A percentile compares a stretch with the other conserved stretches of the same genome.
Evolutionary conservation across 2,797 vertebrate species (phyloP).

Genomic region (Alcedo quadribrachys): DNA sequence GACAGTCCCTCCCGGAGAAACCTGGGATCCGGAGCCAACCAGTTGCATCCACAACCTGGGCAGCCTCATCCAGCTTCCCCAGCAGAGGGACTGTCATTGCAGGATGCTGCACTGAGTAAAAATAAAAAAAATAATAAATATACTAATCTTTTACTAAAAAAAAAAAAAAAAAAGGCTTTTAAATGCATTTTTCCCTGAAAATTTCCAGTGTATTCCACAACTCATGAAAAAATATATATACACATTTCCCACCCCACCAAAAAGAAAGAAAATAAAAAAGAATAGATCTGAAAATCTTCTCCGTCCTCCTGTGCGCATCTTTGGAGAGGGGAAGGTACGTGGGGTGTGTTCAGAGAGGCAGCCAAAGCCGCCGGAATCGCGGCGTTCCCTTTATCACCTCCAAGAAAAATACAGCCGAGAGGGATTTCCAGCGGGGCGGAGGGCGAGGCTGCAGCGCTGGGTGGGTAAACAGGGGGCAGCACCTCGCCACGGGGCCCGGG

Average conservation of each 20-base stretch:
- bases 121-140: constrained; percentile 76
- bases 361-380: not conserved
- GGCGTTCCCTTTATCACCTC: not conserved
- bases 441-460: not conserved
- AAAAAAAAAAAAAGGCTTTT: constrained; percentile 48
- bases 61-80: not conserved
- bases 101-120: constrained; percentile 18
- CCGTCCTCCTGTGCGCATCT: not conserved
- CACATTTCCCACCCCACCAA: not conserved
- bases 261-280: not conserved
- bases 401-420: not conserved
- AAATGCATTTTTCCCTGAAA: constrained; percentile 78
- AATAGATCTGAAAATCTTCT: constrained; percentile 5
- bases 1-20: not conserved
- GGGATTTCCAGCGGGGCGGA: rapidly evolving
- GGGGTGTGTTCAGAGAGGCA: not conserved
- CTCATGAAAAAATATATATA: constrained; percentile 55
- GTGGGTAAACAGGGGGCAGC: not conserved
- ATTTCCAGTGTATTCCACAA: constrained; percentile 82
- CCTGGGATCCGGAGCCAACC: rapidly evolving
- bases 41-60: not conserved
- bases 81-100: not conserved
- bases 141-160: constrained; percentile 55
- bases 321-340: not conserved
- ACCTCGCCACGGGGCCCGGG: rapidly evolving